Conservation (phyloP, 2,113 vertebrate genomes). For the Spermophilus dauricus region DNA sequence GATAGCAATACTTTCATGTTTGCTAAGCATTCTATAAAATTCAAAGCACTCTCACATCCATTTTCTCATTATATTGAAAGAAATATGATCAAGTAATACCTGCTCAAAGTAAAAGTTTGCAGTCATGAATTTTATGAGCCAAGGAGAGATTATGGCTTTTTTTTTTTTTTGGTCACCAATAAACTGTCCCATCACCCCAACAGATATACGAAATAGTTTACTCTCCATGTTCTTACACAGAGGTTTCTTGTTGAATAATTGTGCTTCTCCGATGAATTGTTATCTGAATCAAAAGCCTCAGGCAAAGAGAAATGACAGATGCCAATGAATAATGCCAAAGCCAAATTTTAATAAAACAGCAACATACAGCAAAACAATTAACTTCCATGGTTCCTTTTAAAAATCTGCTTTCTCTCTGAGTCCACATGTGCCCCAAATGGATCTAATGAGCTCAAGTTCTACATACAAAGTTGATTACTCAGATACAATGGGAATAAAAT, state of each 20-base stretch:
- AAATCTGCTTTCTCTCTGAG: conserved; percentile 31
- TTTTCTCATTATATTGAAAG: conserved; percentile 63
- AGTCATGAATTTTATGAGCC: conserved; percentile 44
- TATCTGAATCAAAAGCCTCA: conserved; percentile 63
- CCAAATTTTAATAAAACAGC: conserved; percentile 61
- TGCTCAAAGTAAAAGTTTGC: background rate
- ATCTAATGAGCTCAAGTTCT: background rate
- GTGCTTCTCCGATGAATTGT: conserved; percentile 47
- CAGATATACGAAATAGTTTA: background rate
- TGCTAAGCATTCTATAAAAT: conserved; percentile 47
- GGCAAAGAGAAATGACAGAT: conserved; percentile 64
- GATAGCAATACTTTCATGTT: conserved; percentile 45
- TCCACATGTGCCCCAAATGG: conserved; percentile 30
- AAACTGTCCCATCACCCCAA: background rate
- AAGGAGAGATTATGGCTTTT: background rate
- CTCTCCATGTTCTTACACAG: background rate
- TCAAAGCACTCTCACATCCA: conserved; percentile 42
- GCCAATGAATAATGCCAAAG: conserved; percentile 63
- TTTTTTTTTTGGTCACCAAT: conserved; percentile 6
- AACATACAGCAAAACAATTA: conserved; percentile 63
- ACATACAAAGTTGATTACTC: conserved; percentile 33
- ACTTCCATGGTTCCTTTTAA: background rate
- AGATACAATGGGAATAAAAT: conserved; percentile 56
- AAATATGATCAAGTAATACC: conserved; percentile 40
- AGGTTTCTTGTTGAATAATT: conserved; percentile 49